phyloP scores from a whole-genome alignment of 2,888 invertebrate species.

The Geophilus truncorum region DNA sequence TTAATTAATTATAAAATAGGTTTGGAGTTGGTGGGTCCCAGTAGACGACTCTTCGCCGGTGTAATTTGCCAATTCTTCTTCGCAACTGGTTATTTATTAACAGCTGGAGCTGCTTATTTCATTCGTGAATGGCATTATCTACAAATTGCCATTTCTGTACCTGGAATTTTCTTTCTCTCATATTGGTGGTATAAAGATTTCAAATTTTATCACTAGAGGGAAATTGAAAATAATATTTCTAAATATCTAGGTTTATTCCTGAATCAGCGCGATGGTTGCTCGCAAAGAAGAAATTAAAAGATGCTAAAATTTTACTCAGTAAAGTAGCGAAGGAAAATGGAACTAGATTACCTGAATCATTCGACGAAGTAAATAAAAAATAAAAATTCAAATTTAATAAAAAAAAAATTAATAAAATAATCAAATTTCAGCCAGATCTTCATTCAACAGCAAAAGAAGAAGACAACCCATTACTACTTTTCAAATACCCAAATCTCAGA shows the following conservation, averaged over 20 bases:
- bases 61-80: constrained; percentile 9
- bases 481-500: constrained; percentile 42
- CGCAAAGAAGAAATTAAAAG: neutral
- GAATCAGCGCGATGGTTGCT: constrained; percentile 32
- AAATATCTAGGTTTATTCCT: constrained; percentile 25
- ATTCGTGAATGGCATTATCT: constrained; percentile 22
- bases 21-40: constrained; percentile 27
- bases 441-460: constrained; percentile 2
- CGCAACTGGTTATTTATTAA: neutral
- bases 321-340: neutral
- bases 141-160: constrained; percentile 5
- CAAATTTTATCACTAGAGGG: neutral
- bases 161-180: neutral
- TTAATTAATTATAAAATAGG: no score
- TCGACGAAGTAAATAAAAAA: no score
- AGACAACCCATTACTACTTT: constrained; percentile 33
- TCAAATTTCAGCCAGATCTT: neutral
- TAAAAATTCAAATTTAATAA: no score
- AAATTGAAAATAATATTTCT: neutral
- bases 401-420: no score
- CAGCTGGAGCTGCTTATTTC: neutral
- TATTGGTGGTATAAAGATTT: neutral
- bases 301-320: constrained; percentile 7
- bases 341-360: neutral
- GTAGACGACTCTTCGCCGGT: constrained; percentile 8